A percentile compares a stretch with the other conserved stretches of the same genome.
These are phyloP conservation scores for Phoxinus phoxinus DNA, from an alignment of 2,113 vertebrate species.

Conservation along the genomic window DNA sequence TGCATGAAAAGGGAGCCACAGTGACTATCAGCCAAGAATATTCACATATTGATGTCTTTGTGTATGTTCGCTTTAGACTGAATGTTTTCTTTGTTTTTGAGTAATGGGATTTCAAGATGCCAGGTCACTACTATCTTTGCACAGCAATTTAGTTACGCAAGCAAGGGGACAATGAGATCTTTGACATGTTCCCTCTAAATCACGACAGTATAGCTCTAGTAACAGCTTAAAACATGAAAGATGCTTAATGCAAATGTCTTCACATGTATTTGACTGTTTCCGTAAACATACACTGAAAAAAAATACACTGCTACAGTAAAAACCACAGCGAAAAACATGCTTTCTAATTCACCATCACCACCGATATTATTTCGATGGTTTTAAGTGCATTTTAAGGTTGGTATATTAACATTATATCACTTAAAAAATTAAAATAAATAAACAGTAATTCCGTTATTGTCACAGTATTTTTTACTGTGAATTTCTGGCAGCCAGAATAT, in stretches of 20 bases:
- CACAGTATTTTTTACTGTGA: too few relatives aligned
- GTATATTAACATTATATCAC: too few relatives aligned
- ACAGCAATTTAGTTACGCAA: constrained; percentile 5
- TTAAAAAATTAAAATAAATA: too few relatives aligned
- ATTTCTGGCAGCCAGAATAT: too few relatives aligned
- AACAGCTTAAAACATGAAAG: background rate
- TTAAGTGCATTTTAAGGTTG: background rate
- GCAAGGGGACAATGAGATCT: background rate
- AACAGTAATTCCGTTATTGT: too few relatives aligned
- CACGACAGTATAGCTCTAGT: background rate
- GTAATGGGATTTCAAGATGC: constrained; percentile 2
- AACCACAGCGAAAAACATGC: background rate
- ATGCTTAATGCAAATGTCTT: background rate
- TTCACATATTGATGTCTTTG: constrained; percentile 32
- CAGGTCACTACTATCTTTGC: background rate
- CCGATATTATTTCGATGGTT: background rate
- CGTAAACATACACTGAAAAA: too few relatives aligned
- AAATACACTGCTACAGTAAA: too few relatives aligned
- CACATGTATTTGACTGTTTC: too few relatives aligned
- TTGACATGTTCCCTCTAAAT: background rate
- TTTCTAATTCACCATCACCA: background rate
- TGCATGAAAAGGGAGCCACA: constrained; percentile 27
- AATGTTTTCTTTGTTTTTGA: constrained; percentile 37
- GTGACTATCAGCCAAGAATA: constrained; percentile 11
- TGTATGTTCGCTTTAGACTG: constrained; percentile 6